A percentile compares a stretch with the other conserved stretches of the same genome.
These are phyloP conservation scores for Lasioglossum malachurum DNA, from an alignment of 2,888 invertebrate species.

Conservation along the genomic window DNA sequence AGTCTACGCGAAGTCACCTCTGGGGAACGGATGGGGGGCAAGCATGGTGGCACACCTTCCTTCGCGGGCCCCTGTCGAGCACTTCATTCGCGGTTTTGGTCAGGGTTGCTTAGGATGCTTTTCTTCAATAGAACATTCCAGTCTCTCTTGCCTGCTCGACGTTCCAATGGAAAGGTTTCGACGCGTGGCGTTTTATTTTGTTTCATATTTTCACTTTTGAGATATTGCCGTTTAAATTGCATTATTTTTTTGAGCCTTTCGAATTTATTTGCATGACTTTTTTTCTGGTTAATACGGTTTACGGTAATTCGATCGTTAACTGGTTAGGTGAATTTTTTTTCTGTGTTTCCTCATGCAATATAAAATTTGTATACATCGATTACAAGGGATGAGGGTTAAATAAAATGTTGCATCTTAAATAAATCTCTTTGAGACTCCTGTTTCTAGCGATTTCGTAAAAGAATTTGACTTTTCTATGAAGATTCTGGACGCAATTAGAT, in stretches of 20 bases:
- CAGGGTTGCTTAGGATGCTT: neutral
- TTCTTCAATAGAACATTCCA: neutral
- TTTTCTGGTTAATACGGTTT: too few species aligned
- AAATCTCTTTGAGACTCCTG: too few species aligned
- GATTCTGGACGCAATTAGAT: too few species aligned
- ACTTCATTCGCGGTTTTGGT: neutral
- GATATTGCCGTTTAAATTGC: too few species aligned
- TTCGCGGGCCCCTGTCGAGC: neutral
- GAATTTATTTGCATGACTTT: too few species aligned
- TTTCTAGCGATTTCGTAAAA: too few species aligned
- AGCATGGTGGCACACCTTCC: neutral
- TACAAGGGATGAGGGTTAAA: too few species aligned
- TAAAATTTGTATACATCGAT: neutral
- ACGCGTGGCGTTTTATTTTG: neutral
- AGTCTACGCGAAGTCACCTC: neutral
- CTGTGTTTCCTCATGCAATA: neutral
- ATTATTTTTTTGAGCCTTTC: too few species aligned
- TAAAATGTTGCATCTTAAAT: too few species aligned
- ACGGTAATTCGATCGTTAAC: too few species aligned
- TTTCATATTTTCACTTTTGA: neutral
- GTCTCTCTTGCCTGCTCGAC: neutral
- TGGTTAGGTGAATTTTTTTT: neutral
- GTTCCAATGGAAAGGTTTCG: neutral
- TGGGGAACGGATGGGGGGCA: neutral
- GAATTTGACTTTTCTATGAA: too few species aligned